Evolutionary conservation across 2,888 invertebrate genomes (phyloP), one percentile per base, ranked within the genome.

Genomic region (Erynnis tages): DNA sequence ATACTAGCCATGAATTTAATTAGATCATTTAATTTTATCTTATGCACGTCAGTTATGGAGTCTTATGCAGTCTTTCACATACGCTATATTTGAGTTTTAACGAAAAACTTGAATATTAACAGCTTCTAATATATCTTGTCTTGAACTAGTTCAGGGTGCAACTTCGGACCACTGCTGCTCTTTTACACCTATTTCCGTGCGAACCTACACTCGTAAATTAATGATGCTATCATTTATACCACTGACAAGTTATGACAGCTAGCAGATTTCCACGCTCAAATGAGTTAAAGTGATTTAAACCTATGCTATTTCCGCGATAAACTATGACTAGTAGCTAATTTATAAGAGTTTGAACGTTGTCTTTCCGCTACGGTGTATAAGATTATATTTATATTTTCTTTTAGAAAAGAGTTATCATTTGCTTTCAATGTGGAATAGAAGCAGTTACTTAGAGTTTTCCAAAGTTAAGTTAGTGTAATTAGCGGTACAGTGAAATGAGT

Each of bases 171-270:
- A 30, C 48, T 48, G 40, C 38, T 48, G 48, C 23, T 30, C 40
- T 48, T 19, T 30, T 48, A 38, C 6, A 14, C 38, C 11, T 21
- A 29, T 48, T 30, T 48, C 11, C 48, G 6, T 17, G 13, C 13
- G 13, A 5, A 14, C 30, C 38, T 5, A 30, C 48, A 30, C 38
- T 46, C 34, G 27, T 30, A 30, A 32, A 23, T 16, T 25, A 40
- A 40, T 48, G 48, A 21, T 41, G 23, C 41, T 21, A 49, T 41
- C 41, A 49, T 25, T 41, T 32, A 34, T 40, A 41, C 11, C 25
- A 40, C 41, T 34, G 41, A 49, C 49, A 27, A 25, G 34, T 41
- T 41, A 25, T 25, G 34, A 49, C 41, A 34, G 25, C 34, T 49
- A 30, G 48, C 32, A 40, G 40, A 40, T 40, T 32, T 29, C 32